Percentiles rank a stretch among this genome's conserved stretches.
Conservation (phyloP, 2,888 invertebrate species). For the Catocala fraxini region DNA sequence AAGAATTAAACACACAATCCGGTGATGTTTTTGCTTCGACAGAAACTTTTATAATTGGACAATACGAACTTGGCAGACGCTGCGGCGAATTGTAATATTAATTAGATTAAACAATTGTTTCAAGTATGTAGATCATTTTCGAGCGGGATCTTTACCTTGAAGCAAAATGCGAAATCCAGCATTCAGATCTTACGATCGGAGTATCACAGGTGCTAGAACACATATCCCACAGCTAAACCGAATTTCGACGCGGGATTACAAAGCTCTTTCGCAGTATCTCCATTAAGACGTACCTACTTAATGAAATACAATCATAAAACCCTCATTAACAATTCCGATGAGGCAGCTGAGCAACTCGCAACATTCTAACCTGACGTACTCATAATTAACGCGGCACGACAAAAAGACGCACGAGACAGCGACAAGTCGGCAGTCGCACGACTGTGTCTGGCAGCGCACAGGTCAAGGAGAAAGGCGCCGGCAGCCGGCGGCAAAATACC, state of each 20-base stretch:
- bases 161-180: background rate
- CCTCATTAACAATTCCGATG: constrained; percentile 42
- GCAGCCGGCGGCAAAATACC: constrained; percentile 42
- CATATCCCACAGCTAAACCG: background rate
- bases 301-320: constrained; percentile 22
- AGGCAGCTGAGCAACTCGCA: constrained; percentile 13
- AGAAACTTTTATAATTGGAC: too few relatives aligned
- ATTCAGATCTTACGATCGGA: background rate
- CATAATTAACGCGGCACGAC: constrained; percentile 47
- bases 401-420: constrained; percentile 46
- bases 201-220: background rate
- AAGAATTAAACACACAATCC: too few relatives aligned
- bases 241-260: background rate
- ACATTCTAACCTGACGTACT: constrained; percentile 40
- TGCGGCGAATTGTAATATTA: too few relatives aligned
- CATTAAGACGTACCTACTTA: constrained; percentile 29
- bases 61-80: too few relatives aligned
- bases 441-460: constrained; percentile 48
- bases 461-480: constrained; percentile 72
- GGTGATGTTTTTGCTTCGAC: too few relatives aligned
- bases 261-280: constrained; percentile 25
- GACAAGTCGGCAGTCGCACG: constrained; percentile 49
- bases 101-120: too few relatives aligned
- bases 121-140: too few relatives aligned
- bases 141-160: too few relatives aligned